Conservation (phyloP, 2,888 invertebrate species). For the Hemistola chrysoprasaria region DNA sequence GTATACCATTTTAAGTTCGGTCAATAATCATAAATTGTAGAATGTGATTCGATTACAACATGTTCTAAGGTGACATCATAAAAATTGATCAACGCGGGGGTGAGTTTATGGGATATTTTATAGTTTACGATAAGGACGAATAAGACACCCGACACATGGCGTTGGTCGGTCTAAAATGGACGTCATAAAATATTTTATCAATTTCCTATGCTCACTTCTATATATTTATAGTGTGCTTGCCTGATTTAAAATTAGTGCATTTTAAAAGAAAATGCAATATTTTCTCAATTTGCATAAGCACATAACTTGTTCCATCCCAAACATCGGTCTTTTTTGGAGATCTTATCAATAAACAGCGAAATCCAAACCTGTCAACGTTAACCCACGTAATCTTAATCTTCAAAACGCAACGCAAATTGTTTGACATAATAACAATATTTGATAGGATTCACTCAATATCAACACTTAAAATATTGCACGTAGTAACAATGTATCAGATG, state of each 20-base stretch:
- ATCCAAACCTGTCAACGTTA: too few species aligned
- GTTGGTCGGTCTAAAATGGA: constrained; percentile 25
- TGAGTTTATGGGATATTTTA: constrained; percentile 35
- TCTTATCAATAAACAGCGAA: constrained; percentile 2
- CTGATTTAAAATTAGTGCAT: too few species aligned
- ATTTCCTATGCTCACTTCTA: constrained; percentile 3
- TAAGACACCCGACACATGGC: constrained; percentile 23
- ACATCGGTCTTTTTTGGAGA: too few species aligned
- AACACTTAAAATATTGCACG: too few species aligned
- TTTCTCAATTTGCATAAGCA: too few species aligned
- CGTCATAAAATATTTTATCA: constrained; percentile 20
- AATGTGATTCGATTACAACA: constrained; percentile 16
- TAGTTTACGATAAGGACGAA: constrained; percentile 35
- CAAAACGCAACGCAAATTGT: background rate
- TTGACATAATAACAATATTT: background rate
- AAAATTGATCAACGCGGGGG: constrained; percentile 26
- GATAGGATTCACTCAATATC: too few species aligned
- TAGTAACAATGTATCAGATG: too few species aligned
- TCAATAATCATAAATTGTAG: constrained; percentile 5
- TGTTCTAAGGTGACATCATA: constrained; percentile 18
- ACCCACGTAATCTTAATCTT: too few species aligned
- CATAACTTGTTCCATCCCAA: too few species aligned
- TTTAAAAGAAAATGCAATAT: too few species aligned
- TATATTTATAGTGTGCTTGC: too few species aligned
- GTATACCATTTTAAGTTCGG: background rate